A percentile compares a stretch with the other conserved stretches of the same genome.
Conservation (phyloP, 2,113 vertebrate species). For the Phoenicopterus ruber region DNA sequence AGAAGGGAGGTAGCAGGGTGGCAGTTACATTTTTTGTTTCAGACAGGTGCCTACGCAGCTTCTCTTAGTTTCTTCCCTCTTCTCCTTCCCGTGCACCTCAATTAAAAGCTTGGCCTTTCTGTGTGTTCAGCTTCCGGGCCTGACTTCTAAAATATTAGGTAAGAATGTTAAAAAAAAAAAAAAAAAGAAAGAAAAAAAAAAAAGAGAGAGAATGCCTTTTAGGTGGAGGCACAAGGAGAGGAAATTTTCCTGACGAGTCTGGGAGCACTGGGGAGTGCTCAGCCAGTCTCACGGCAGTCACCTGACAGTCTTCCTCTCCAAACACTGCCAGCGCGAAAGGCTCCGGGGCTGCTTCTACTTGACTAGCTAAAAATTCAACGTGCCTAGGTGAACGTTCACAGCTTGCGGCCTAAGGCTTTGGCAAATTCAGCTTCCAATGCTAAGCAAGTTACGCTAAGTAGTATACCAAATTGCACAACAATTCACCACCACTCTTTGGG, state of each 20-base stretch:
- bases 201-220: background rate
- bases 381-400: too few relatives aligned
- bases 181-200: background rate
- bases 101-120: constrained; percentile 77
- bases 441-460: too few relatives aligned
- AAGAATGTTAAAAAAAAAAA: background rate
- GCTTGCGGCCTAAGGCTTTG: too few relatives aligned
- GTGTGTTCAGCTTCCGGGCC: constrained; percentile 57
- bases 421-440: too few relatives aligned
- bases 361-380: too few relatives aligned
- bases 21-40: background rate
- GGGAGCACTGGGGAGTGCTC: background rate
- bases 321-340: background rate
- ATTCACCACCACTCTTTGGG: too few relatives aligned
- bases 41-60: constrained; percentile 63
- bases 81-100: constrained; percentile 59
- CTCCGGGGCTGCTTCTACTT: background rate
- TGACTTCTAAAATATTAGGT: constrained; percentile 52
- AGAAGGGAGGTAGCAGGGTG: background rate
- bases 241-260: background rate
- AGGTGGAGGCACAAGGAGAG: background rate
- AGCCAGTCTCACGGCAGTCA: background rate
- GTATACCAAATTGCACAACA: too few relatives aligned
- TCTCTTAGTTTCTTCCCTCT: constrained; percentile 33
- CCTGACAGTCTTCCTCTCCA: background rate